phyloP scores from a whole-genome alignment of 2,888 invertebrate genomes.

The Lithophane ornitopus region DNA sequence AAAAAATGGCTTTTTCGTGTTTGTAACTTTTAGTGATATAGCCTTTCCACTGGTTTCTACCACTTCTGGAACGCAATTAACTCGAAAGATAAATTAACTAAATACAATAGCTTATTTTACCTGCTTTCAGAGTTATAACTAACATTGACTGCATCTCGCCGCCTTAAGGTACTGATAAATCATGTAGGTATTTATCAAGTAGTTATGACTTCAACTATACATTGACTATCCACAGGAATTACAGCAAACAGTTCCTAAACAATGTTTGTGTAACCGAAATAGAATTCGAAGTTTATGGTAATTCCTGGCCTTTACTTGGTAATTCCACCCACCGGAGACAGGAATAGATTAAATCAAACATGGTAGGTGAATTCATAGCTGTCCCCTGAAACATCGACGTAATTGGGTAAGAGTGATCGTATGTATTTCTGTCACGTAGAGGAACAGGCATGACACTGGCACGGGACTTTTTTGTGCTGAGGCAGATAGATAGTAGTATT shows the following conservation, averaged over 20 bases:
- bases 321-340: constrained; percentile 15
- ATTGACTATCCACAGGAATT: neutral
- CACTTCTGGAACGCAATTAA: neutral
- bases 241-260: neutral
- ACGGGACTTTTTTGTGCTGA: constrained; percentile 22
- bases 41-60: too few relatives aligned
- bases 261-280: neutral
- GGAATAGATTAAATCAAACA: constrained; percentile 43
- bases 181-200: neutral
- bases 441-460: neutral
- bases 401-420: constrained; percentile 38
- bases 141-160: too few relatives aligned
- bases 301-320: constrained; percentile 22
- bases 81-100: neutral
- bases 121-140: neutral
- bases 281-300: constrained; percentile 22
- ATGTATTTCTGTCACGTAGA: constrained; percentile 48
- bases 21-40: neutral
- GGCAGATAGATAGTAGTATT: constrained; percentile 2
- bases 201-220: neutral
- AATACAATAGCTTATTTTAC: too few relatives aligned
- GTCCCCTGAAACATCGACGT: constrained; percentile 20
- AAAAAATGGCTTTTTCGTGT: neutral
- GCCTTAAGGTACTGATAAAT: too few relatives aligned
- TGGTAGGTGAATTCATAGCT: constrained; percentile 7